Percentiles rank a stretch among this genome's conserved stretches.
Evolutionary conservation across 2,797 vertebrate genomes (phyloP).

Genomic region (Oreortyx pictus): DNA sequence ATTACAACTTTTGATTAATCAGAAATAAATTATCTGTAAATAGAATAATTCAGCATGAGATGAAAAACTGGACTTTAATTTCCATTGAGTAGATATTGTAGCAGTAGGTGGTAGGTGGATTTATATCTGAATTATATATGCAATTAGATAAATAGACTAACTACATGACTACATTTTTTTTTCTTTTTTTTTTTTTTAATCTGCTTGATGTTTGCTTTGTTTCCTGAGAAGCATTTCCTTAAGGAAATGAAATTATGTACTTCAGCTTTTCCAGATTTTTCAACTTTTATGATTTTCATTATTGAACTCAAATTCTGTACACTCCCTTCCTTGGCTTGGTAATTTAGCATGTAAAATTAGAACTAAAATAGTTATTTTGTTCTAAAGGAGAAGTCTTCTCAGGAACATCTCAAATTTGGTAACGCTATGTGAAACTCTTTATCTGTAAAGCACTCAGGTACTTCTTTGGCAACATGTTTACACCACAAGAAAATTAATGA

Average conservation of each 20-base stretch:
- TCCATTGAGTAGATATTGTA: not conserved
- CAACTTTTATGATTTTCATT: not conserved
- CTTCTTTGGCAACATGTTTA: not conserved
- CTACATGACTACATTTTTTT: not conserved
- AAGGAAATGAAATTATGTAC: not conserved
- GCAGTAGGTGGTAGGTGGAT: not conserved
- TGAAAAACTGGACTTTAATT: slow-evolving; percentile 35
- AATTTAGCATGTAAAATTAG: not conserved
- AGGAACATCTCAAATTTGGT: not conserved
- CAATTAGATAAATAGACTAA: slow-evolving; percentile 18
- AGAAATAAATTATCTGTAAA: slow-evolving; percentile 28
- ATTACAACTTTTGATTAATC: slow-evolving; percentile 30
- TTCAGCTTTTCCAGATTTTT: not conserved
- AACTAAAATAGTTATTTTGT: not conserved
- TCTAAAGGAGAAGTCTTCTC: not conserved
- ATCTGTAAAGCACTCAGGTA: not conserved
- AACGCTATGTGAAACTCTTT: accelerated
- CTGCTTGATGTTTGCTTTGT: not conserved
- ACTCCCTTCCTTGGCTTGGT: not conserved
- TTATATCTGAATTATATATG: not conserved
- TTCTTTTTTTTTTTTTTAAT: not conserved
- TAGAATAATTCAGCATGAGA: slow-evolving; percentile 30
- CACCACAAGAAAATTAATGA: not conserved
- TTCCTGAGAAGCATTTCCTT: not conserved
- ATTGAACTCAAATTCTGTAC: not conserved